A percentile compares a stretch with the other conserved stretches of the same genome.
Conservation (phyloP, 2,888 invertebrate species). For the Microplitis deprimator region DNA sequence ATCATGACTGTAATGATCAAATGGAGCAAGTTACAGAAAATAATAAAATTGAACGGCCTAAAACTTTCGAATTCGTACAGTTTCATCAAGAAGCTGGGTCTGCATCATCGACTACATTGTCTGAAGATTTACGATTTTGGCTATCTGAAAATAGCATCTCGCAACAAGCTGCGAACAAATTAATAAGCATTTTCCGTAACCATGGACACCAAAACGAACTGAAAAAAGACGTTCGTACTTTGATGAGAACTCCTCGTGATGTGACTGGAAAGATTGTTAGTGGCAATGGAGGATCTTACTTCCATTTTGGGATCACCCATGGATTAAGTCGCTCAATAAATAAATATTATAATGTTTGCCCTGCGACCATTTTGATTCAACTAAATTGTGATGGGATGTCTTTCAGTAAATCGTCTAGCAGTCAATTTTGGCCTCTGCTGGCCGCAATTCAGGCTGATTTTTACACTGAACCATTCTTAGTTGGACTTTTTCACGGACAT, state of each 20-base stretch:
- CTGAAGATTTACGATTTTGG: conserved; percentile 13
- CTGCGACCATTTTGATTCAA: conserved; percentile 20
- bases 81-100: not conserved
- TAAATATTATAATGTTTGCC: conserved; percentile 12
- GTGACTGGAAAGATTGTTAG: conserved; percentile 3
- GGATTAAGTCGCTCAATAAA: conserved; percentile 23
- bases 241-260: conserved; percentile 31
- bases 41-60: too few species aligned
- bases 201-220: conserved; percentile 30
- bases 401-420: conserved; percentile 13
- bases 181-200: not conserved
- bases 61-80: too few species aligned
- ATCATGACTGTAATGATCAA: too few species aligned
- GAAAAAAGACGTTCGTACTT: conserved; percentile 19
- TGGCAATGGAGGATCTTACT: conserved; percentile 27
- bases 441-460: conserved; percentile 29
- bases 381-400: conserved; percentile 34
- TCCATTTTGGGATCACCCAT: conserved; percentile 21
- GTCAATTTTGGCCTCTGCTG: conserved; percentile 33
- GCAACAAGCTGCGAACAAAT: not conserved
- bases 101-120: not conserved
- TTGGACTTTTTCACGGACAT: conserved; percentile 27
- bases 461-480: conserved; percentile 32
- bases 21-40: too few species aligned
- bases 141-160: not conserved